phyloP scores from a whole-genome alignment of 92 coral and sea anemone species.

The Bergia puertoricense region DNA sequence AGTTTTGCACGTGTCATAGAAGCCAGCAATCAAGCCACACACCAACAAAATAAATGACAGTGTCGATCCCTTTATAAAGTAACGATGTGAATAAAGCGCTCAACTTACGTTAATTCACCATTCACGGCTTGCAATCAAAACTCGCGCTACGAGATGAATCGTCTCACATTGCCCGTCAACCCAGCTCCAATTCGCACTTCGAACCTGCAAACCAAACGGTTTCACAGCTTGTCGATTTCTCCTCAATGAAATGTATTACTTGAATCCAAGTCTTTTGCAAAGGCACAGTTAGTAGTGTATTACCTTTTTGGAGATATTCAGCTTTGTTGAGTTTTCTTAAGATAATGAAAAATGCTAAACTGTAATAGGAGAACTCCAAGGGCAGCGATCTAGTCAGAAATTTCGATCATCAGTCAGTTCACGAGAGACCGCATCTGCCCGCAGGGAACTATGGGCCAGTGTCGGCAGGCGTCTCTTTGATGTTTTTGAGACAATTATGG shows the following conservation, averaged over 20 bases:
- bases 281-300: conserved; percentile 61
- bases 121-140: conserved; percentile 99
- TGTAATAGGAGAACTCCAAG: conserved; percentile 97
- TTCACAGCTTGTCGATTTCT: conserved; percentile 37
- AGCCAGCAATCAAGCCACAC: conserved; percentile 79
- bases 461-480: conserved; percentile 63
- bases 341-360: conserved; percentile 87
- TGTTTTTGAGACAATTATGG: conserved; percentile 56
- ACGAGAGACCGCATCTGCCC: conserved; percentile 62
- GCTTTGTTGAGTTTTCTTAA: conserved; percentile 78
- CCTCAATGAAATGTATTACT: not conserved
- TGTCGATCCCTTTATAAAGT: conserved; percentile 88
- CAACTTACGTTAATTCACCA: conserved; percentile 99
- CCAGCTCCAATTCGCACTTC: conserved; percentile 56
- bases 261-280: not conserved
- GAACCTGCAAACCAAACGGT: conserved; percentile 42
- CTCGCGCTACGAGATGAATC: conserved; percentile 97
- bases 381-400: conserved; percentile 52
- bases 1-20: conserved; percentile 79
- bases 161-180: conserved; percentile 83
- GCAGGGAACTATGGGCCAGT: conserved; percentile 76
- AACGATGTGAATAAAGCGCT: conserved; percentile 95
- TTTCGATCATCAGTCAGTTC: conserved; percentile 81
- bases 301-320: conserved; percentile 79
- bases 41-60: conserved; percentile 74